A percentile compares a stretch with the other conserved stretches of the same genome.
Conservation (phyloP, 2,113 vertebrate genomes). For the Limanda limanda region DNA sequence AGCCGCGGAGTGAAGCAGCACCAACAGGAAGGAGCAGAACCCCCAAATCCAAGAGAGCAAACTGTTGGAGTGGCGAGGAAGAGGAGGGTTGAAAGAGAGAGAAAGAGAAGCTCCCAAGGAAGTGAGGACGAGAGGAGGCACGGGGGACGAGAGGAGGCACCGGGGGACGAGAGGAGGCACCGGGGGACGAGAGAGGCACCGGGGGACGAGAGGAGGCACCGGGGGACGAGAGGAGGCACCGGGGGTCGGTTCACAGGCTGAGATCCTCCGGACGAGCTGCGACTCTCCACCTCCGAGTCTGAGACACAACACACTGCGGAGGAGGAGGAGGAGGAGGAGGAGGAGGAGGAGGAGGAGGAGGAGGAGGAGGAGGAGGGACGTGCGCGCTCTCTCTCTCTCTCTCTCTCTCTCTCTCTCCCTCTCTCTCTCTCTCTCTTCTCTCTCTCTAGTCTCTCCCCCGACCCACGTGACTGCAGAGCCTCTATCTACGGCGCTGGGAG, state of each 20-base stretch:
- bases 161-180: no score
- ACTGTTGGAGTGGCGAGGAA: conserved; percentile 48
- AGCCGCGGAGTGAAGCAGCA: conserved; percentile 40
- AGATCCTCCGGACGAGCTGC: conserved; percentile 72
- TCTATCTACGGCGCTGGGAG: conserved; percentile 79
- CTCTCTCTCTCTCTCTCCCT: conserved; percentile 52
- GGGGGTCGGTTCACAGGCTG: conserved; percentile 69
- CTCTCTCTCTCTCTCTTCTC: conserved; percentile 25
- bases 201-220: no score
- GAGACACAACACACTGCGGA: conserved; percentile 88
- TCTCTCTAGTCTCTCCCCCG: conserved; percentile 44
- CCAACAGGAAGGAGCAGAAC: not conserved
- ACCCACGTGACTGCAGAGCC: conserved; percentile 93
- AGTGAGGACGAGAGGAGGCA: conserved; percentile 9
- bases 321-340: conserved; percentile 70
- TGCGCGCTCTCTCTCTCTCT: conserved; percentile 41
- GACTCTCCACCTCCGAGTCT: conserved; percentile 85
- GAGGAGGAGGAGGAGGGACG: conserved; percentile 40
- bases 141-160: conserved; percentile 69
- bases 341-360: conserved; percentile 72
- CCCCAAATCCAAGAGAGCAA: conserved; percentile 61
- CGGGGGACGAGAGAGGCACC: no score
- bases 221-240: conserved; percentile 72
- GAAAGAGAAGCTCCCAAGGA: conserved; percentile 25
- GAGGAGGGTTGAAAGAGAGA: conserved; percentile 9